Percentiles rank a stretch among this genome's conserved stretches.
Conservation (phyloP, 2,888 invertebrate species). For the Idaea biselata region DNA sequence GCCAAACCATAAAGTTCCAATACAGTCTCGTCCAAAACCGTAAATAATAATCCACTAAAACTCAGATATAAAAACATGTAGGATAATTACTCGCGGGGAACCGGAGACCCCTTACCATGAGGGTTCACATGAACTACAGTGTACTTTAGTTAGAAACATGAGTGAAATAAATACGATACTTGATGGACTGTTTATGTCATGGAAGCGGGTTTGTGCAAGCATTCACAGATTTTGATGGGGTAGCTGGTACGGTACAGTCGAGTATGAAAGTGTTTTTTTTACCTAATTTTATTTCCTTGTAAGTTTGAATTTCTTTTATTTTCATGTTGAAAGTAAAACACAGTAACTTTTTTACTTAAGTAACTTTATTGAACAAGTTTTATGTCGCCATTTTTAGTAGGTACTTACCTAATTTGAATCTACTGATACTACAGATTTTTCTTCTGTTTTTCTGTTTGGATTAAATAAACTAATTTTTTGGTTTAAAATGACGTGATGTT, state of each 20-base stretch:
- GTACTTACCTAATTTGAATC: too few relatives aligned
- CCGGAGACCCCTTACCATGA: conserved; percentile 47
- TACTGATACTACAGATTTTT: too few relatives aligned
- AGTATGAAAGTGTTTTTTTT: conserved; percentile 24
- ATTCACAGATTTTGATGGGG: conserved; percentile 80
- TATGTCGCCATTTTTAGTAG: too few relatives aligned
- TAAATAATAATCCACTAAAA: conserved; percentile 77
- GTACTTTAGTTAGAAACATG: conserved; percentile 37
- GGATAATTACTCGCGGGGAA: conserved; percentile 76
- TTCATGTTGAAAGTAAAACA: background rate
- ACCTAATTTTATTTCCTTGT: background rate
- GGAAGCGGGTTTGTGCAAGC: conserved; percentile 81
- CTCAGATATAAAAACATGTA: conserved; percentile 77
- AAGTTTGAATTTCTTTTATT: background rate
- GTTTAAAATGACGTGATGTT: too few relatives aligned
- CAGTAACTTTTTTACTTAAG: too few relatives aligned
- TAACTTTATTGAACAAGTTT: background rate
- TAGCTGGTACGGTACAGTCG: conserved; percentile 57
- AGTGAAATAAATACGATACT: conserved; percentile 61
- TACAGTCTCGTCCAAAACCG: conserved; percentile 54
- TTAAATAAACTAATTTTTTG: too few relatives aligned
- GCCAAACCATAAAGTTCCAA: conserved; percentile 16
- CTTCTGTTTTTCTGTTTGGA: too few relatives aligned
- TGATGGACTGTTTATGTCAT: conserved; percentile 75
- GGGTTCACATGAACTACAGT: conserved; percentile 56